These are phyloP conservation scores for Patella caerulea DNA, from an alignment of 2,888 invertebrate genomes.

Conservation along the genomic window DNA sequence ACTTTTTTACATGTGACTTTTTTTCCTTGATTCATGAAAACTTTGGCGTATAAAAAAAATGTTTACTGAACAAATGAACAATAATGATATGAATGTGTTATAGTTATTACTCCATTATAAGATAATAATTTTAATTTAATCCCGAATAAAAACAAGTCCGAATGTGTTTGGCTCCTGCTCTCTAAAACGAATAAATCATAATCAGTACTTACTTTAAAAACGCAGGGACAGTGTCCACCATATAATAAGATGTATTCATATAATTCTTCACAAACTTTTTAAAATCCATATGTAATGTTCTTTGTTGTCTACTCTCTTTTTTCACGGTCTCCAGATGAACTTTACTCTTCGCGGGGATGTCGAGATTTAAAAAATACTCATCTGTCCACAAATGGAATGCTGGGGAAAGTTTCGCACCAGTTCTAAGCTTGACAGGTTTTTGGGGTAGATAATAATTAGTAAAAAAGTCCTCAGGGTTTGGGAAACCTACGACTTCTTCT, in stretches of 20 bases:
- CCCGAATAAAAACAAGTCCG: too few species aligned
- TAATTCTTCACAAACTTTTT: constrained; percentile 63
- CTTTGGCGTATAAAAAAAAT: too few species aligned
- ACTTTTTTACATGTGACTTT: too few species aligned
- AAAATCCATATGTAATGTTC: constrained; percentile 56
- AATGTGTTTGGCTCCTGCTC: too few species aligned
- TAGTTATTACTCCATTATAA: too few species aligned
- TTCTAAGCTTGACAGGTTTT: constrained; percentile 62
- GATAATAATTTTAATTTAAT: too few species aligned
- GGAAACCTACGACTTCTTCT: constrained; percentile 57
- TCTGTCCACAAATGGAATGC: constrained; percentile 65
- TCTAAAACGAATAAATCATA: too few species aligned
- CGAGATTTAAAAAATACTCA: constrained; percentile 59
- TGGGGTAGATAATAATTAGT: constrained; percentile 51
- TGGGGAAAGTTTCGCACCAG: constrained; percentile 56
- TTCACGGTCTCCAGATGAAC: constrained; percentile 65
- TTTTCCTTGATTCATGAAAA: too few species aligned
- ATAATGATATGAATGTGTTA: too few species aligned
- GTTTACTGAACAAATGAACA: too few species aligned
- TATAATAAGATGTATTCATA: constrained; percentile 61
- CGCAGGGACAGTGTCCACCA: constrained; percentile 66
- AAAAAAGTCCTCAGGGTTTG: constrained; percentile 56
- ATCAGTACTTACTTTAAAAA: constrained; percentile 52
- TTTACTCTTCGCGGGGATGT: constrained; percentile 45
- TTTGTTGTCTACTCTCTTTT: constrained; percentile 63